phyloP scores from a whole-genome alignment of 92 coral and sea anemone species.

The Palythoa grandis region DNA sequence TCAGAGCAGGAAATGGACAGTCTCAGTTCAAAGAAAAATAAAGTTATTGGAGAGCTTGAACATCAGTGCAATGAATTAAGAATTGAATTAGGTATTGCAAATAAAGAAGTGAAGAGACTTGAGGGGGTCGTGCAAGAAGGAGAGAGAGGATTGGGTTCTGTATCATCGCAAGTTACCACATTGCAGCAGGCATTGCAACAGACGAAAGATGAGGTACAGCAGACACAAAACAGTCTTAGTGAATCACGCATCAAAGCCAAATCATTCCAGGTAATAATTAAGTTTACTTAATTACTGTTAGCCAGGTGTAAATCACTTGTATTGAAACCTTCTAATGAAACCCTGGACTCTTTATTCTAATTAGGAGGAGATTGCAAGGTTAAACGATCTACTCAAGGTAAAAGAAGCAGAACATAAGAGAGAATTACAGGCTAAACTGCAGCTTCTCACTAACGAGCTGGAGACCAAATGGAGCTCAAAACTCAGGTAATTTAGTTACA shows the following conservation, averaged over 20 bases:
- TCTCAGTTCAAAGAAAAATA: constrained; percentile 68
- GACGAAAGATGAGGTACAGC: constrained; percentile 58
- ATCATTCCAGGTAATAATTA: constrained; percentile 61
- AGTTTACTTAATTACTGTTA: too few relatives aligned
- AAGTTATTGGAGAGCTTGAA: constrained; percentile 71
- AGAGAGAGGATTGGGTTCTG: constrained; percentile 95
- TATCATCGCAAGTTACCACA: constrained; percentile 77
- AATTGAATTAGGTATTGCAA: constrained; percentile 64
- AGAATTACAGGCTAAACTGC: constrained; percentile 66
- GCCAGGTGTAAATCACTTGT: too few relatives aligned
- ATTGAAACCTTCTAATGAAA: too few relatives aligned
- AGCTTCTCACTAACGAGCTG: constrained; percentile 67
- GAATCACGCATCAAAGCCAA: constrained; percentile 61
- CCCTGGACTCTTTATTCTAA: background rate
- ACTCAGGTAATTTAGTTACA: constrained; percentile 66
- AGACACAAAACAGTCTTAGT: constrained; percentile 70
- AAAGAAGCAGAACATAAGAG: constrained; percentile 64
- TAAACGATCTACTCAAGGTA: constrained; percentile 63
- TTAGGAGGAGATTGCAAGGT: constrained; percentile 73
- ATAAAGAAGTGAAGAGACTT: constrained; percentile 71
- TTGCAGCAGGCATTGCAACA: constrained; percentile 71
- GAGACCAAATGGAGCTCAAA: constrained; percentile 82
- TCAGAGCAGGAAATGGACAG: constrained; percentile 69
- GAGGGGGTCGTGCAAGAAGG: constrained; percentile 77
- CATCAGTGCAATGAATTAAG: constrained; percentile 67